phyloP scores from a whole-genome alignment of 2,888 invertebrate genomes.

The Himalopsyche kuldschensis region DNA sequence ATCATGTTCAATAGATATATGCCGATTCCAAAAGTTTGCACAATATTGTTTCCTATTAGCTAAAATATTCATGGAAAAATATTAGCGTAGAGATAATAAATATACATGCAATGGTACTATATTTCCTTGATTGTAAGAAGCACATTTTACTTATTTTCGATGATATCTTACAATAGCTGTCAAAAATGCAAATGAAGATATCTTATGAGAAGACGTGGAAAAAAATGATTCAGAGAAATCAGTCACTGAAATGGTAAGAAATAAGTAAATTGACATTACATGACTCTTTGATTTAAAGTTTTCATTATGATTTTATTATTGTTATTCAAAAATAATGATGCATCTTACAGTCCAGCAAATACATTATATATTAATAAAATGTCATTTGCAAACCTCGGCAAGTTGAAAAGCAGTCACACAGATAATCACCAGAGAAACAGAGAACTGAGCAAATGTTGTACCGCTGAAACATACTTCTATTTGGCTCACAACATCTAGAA shows the following conservation, averaged over 20 bases:
- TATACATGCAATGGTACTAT: not conserved
- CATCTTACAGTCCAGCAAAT: not conserved
- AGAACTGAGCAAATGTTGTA: conserved; percentile 50
- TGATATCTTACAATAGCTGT: no score
- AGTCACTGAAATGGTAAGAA: no score
- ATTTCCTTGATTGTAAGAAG: not conserved
- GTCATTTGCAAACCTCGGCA: conserved; percentile 4
- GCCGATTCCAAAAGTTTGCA: conserved; percentile 50
- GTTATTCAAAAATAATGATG: not conserved
- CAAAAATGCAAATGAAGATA: no score
- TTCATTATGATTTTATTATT: no score
- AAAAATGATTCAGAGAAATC: not conserved
- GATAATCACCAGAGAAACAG: conserved; percentile 52
- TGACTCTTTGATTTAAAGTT: no score
- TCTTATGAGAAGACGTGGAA: not conserved
- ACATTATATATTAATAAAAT: no score
- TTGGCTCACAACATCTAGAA: conserved; percentile 11
- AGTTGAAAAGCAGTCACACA: conserved; percentile 43
- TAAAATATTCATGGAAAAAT: conserved; percentile 39
- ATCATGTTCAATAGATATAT: conserved; percentile 49
- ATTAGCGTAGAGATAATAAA: no score
- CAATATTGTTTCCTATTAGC: conserved; percentile 42
- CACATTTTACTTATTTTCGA: no score
- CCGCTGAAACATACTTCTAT: conserved; percentile 40
- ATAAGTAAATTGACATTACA: no score